A percentile compares a stretch with the other conserved stretches of the same genome.
Evolutionary conservation across 37 sponge, comb jelly and placozoan species (phyloP).

Genomic region (Oopsacas minuta): DNA sequence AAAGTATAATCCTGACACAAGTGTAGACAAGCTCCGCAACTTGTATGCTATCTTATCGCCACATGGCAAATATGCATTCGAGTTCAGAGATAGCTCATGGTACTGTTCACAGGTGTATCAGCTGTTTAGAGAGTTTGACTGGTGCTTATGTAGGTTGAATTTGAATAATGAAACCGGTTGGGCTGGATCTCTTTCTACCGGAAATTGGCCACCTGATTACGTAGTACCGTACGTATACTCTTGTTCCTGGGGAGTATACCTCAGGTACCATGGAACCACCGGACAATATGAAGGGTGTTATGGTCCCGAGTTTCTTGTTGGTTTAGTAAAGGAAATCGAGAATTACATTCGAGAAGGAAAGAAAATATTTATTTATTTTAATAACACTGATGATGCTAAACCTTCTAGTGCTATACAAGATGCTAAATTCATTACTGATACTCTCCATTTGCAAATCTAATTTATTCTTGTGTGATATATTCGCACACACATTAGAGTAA

Average conservation of each 20-base stretch:
- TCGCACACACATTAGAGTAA: too few relatives aligned
- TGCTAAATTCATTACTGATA: neutral
- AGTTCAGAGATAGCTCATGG: neutral
- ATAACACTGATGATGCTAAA: neutral
- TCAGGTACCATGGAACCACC: neutral
- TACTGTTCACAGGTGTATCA: neutral
- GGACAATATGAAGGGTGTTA: neutral
- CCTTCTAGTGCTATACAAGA: conserved; percentile 6
- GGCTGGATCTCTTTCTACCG: neutral
- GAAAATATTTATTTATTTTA: neutral
- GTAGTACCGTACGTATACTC: neutral
- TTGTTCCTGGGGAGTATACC: conserved; percentile 6
- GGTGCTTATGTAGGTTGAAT: neutral
- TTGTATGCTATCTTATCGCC: neutral
- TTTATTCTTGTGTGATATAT: too few relatives aligned
- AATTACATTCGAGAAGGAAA: neutral
- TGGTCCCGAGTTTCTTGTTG: neutral
- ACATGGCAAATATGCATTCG: neutral
- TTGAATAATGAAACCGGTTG: neutral
- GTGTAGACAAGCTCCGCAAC: neutral
- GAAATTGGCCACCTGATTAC: neutral
- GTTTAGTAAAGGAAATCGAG: neutral
- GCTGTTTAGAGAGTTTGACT: neutral
- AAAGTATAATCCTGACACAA: neutral
- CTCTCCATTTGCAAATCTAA: too few relatives aligned